These are phyloP conservation scores for Cryptus viduatorius DNA, from an alignment of 2,888 invertebrate species.

Conservation along the genomic window DNA sequence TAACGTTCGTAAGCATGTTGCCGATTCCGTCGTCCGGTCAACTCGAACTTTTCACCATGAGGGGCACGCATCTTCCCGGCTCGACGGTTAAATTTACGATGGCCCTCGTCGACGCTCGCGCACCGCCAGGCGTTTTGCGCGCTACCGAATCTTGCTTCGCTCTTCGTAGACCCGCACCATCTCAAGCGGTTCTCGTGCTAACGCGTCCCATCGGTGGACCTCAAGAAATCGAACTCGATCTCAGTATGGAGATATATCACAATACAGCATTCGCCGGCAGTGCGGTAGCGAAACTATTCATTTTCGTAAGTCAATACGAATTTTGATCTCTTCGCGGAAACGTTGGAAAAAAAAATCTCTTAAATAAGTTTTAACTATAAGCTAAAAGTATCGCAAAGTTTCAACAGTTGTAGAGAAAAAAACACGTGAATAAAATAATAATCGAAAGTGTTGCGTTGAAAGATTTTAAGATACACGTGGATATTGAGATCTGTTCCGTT, in stretches of 20 bases:
- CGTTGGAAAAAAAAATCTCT: slow-evolving; percentile 9
- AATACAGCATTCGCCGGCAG: slow-evolving; percentile 91
- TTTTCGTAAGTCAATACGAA: slow-evolving; percentile 94
- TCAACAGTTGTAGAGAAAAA: not conserved
- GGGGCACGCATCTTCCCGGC: slow-evolving; percentile 91
- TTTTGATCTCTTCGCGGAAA: slow-evolving; percentile 86
- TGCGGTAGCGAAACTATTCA: slow-evolving; percentile 93
- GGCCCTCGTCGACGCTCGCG: slow-evolving; percentile 88
- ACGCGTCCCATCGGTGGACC: slow-evolving; percentile 92
- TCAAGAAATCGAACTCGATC: slow-evolving; percentile 95
- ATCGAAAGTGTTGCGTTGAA: slow-evolving; percentile 1
- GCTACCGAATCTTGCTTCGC: slow-evolving; percentile 88
- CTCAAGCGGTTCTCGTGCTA: slow-evolving; percentile 92
- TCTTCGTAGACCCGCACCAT: slow-evolving; percentile 85
- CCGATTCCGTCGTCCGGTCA: slow-evolving; percentile 88
- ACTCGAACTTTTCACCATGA: slow-evolving; percentile 94
- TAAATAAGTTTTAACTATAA: slow-evolving; percentile 12
- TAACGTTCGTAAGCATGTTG: slow-evolving; percentile 95
- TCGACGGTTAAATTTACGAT: slow-evolving; percentile 92
- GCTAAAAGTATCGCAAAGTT: not conserved
- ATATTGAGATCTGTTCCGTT: slow-evolving; percentile 65
- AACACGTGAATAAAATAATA: not conserved
- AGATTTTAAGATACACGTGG: not conserved
- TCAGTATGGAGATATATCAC: slow-evolving; percentile 94
- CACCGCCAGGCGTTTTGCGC: slow-evolving; percentile 87